phyloP scores from a whole-genome alignment of 2,888 invertebrate genomes.

The Chaetogeoica ovagalla region DNA sequence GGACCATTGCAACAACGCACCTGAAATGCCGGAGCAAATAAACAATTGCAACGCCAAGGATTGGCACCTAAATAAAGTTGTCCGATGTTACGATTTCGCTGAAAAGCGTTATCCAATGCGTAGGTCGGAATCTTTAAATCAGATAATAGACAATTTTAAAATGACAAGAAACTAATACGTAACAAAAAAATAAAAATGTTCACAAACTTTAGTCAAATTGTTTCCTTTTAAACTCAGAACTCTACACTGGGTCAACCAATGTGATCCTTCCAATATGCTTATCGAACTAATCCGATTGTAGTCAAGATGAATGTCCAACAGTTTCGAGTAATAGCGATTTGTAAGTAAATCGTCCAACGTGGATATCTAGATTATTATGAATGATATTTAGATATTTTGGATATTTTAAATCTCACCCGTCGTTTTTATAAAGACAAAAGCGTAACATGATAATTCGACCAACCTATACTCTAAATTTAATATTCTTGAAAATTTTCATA shows the following conservation, averaged over 20 bases:
- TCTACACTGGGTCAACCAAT: conserved; percentile 77
- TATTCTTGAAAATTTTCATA: too few relatives aligned
- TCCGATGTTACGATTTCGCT: conserved; percentile 72
- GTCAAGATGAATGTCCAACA: conserved; percentile 76
- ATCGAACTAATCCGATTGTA: conserved; percentile 72
- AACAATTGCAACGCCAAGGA: conserved; percentile 82
- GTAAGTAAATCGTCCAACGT: conserved; percentile 67
- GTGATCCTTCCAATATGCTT: conserved; percentile 73
- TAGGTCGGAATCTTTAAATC: conserved; percentile 73
- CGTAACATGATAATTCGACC: too few relatives aligned
- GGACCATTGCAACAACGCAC: conserved; percentile 58
- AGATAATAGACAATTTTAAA: background rate
- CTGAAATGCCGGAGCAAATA: conserved; percentile 77
- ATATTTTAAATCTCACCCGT: too few relatives aligned
- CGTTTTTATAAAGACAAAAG: too few relatives aligned
- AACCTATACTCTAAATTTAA: too few relatives aligned
- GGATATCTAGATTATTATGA: conserved; percentile 62
- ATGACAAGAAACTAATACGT: background rate
- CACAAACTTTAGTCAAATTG: conserved; percentile 69
- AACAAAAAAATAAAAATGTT: conserved; percentile 1
- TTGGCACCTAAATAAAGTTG: conserved; percentile 73
- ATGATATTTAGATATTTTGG: too few relatives aligned
- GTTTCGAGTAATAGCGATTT: conserved; percentile 69
- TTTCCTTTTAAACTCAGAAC: conserved; percentile 78
- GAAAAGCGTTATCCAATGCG: conserved; percentile 76